These are phyloP conservation scores for Pelusios castaneus DNA, from an alignment of 2,113 vertebrate species.

Conservation along the genomic window DNA sequence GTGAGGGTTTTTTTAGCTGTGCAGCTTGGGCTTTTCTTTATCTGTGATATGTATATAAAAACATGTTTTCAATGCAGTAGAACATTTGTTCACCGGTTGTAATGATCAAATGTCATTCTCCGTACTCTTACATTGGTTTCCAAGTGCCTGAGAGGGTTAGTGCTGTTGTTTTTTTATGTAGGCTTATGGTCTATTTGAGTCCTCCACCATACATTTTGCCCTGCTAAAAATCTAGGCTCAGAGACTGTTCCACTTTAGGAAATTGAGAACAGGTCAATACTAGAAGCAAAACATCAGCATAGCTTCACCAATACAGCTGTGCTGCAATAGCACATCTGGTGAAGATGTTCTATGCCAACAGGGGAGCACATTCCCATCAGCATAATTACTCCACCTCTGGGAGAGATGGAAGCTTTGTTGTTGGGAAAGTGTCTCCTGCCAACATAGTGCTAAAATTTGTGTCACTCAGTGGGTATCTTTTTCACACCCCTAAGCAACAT, in stretches of 20 bases:
- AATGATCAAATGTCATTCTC: background rate
- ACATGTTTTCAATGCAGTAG: rapidly evolving
- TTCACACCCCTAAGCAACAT: too few species aligned
- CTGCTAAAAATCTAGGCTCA: background rate
- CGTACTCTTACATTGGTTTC: background rate
- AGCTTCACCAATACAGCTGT: too few species aligned
- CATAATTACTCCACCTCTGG: too few species aligned
- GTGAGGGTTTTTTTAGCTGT: background rate
- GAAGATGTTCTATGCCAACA: too few species aligned
- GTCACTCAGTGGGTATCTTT: too few species aligned
- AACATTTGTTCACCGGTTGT: rapidly evolving
- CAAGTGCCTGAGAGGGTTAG: background rate
- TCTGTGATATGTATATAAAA: rapidly evolving
- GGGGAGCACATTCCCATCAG: too few species aligned
- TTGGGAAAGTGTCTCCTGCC: too few species aligned
- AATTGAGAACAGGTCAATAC: background rate
- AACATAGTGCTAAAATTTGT: too few species aligned
- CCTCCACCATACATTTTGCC: background rate
- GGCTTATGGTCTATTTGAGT: background rate
- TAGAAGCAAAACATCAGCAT: too few species aligned
- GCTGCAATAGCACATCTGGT: too few species aligned
- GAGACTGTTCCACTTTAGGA: background rate
- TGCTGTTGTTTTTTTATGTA: background rate
- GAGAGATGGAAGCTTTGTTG: too few species aligned
- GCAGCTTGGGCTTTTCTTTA: rapidly evolving